Percentiles rank a stretch among this genome's conserved stretches.
Conservation (phyloP, 2,797 vertebrate genomes). For the Cynopterus sphinx region DNA sequence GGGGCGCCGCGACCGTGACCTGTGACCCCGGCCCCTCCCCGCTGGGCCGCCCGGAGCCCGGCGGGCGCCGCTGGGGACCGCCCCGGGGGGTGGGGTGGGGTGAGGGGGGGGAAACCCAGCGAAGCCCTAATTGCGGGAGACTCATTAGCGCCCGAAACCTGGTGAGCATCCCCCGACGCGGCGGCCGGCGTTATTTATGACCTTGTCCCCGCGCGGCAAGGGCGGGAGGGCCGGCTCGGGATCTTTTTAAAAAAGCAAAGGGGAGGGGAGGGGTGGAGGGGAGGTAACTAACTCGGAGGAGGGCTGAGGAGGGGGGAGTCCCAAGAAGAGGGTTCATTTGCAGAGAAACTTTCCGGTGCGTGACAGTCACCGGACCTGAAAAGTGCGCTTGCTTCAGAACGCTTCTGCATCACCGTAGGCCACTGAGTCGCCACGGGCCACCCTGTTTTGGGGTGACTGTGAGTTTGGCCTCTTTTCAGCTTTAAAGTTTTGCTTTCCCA, state of each 20-base stretch:
- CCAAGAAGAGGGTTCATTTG: neutral
- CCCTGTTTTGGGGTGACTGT: neutral
- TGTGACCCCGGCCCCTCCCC: neutral
- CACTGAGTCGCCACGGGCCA: neutral
- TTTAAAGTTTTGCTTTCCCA: neutral
- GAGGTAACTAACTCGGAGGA: too few species aligned
- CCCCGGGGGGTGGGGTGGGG: neutral
- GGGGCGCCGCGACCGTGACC: too few species aligned
- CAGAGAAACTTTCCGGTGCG: neutral
- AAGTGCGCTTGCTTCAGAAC: neutral
- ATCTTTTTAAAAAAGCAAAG: too few species aligned
- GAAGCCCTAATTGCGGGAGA: neutral
- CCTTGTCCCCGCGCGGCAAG: too few species aligned
- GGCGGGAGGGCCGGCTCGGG: too few species aligned
- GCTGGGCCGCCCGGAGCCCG: neutral
- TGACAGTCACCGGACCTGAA: neutral
- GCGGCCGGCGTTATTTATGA: too few species aligned
- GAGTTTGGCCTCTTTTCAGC: neutral
- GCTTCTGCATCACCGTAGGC: neutral
- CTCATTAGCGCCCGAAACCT: slow-evolving; percentile 44
- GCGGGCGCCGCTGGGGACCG: neutral
- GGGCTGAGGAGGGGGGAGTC: too few species aligned
- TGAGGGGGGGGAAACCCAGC: neutral
- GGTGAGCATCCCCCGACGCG: too few species aligned
- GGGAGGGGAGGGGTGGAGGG: too few species aligned